Conservation (phyloP, 2,797 vertebrate species). For the Phrynocephalus forsythii region DNA sequence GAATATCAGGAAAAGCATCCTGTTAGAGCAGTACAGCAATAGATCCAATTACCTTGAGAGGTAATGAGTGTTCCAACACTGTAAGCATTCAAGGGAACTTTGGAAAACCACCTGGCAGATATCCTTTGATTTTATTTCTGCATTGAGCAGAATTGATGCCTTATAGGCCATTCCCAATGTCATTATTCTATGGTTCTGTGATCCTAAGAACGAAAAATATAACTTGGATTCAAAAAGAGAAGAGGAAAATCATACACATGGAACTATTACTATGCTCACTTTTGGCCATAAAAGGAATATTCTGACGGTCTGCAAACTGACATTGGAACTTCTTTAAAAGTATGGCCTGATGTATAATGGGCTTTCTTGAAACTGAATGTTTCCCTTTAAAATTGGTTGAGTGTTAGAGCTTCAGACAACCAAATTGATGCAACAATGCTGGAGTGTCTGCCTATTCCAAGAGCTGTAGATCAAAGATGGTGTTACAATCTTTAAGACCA, state of each 20-base stretch:
- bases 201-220: conserved; percentile 66
- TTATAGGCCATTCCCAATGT: no score
- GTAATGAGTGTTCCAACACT: no score
- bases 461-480: neutral
- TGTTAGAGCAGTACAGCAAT: no score
- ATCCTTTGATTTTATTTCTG: no score
- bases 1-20: no score
- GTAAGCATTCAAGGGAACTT: no score
- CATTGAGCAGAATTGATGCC: no score
- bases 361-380: neutral
- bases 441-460: neutral
- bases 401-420: neutral
- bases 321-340: conserved; percentile 55
- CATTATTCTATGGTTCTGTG: no score
- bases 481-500: neutral
- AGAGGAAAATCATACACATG: conserved; percentile 60
- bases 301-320: neutral
- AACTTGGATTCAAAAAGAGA: conserved; percentile 47
- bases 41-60: no score
- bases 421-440: neutral
- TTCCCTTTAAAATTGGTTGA: neutral
- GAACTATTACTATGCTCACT: conserved; percentile 56
- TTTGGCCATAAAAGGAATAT: conserved; percentile 32
- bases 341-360: neutral
- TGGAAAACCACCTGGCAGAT: no score